phyloP scores from a whole-genome alignment of 1,140 invertebrate species.

The Triops cancriformis region DNA sequence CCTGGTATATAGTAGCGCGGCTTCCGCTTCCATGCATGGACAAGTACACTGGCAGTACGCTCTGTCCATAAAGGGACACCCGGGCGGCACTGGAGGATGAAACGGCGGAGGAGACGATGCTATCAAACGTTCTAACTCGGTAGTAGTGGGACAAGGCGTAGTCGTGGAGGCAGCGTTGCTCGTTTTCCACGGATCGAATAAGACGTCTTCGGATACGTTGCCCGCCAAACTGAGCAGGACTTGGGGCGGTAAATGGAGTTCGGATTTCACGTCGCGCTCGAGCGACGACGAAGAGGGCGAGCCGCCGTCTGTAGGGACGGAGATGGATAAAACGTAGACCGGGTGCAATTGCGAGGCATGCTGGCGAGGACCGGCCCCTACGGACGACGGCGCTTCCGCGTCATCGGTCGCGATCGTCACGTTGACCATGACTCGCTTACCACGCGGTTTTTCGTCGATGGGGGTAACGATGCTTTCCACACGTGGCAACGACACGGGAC shows the following conservation, averaged over 20 bases:
- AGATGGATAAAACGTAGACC: constrained; percentile 61
- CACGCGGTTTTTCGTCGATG: constrained; percentile 29
- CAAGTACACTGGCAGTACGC: constrained; percentile 58
- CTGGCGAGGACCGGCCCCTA: constrained; percentile 18
- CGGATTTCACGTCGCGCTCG: not conserved
- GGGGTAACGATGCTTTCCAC: constrained; percentile 28
- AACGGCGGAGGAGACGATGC: constrained; percentile 17
- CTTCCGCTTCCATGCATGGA: constrained; percentile 45
- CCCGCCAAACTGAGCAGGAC: constrained; percentile 22
- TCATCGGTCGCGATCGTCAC: constrained; percentile 60
- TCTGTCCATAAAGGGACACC: constrained; percentile 28
- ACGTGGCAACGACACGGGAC: constrained; percentile 23
- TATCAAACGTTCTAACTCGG: not conserved
- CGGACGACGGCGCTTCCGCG: constrained; percentile 44
- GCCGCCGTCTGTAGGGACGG: constrained; percentile 53
- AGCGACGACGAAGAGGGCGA: not conserved
- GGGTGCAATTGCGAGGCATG: constrained; percentile 38
- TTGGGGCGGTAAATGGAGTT: not conserved
- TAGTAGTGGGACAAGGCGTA: not conserved
- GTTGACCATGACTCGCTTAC: constrained; percentile 59
- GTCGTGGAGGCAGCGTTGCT: not conserved
- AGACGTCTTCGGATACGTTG: constrained; percentile 25
- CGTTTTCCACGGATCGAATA: constrained; percentile 17
- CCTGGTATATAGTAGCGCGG: not conserved
- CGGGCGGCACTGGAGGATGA: constrained; percentile 11